A percentile compares a stretch with the other conserved stretches of the same genome.
Conservation (phyloP, 2,888 invertebrate genomes). For the Tuberolachnus salignus region DNA sequence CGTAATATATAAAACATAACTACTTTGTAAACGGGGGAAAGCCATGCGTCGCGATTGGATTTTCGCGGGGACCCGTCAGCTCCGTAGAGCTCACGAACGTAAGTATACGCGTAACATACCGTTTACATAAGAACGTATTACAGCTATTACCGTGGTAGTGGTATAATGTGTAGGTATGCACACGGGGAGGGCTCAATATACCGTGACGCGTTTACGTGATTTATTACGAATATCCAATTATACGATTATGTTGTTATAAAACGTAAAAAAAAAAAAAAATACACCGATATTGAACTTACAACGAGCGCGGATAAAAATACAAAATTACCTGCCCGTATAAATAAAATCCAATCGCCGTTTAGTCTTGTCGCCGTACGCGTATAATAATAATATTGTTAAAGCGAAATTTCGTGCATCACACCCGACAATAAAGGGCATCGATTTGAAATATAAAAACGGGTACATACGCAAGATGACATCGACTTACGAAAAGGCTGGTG, state of each 20-base stretch:
- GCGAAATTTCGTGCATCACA: background rate
- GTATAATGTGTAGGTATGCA: background rate
- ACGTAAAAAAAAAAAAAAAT: too few species aligned
- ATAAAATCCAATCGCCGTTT: background rate
- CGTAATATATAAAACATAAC: background rate
- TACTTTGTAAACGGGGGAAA: background rate
- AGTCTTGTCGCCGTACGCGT: background rate
- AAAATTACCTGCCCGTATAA: background rate
- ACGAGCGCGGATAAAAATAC: background rate
- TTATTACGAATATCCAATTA: constrained; percentile 16
- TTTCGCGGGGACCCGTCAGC: background rate
- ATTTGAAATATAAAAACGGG: too few species aligned
- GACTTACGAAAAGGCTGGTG: too few species aligned
- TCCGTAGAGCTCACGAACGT: too few species aligned
- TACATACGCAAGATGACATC: too few species aligned
- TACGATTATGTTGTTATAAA: background rate
- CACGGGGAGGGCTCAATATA: too few species aligned
- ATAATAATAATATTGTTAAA: too few species aligned
- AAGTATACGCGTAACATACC: too few species aligned
- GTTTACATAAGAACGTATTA: too few species aligned
- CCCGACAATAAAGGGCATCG: too few species aligned
- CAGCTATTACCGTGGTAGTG: too few species aligned
- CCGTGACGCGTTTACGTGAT: background rate
- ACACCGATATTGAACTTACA: constrained; percentile 8
- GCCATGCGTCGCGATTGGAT: constrained; percentile 1